Evolutionary conservation across 2,797 vertebrate genomes (phyloP).

Genomic region (Salarias fasciatus): DNA sequence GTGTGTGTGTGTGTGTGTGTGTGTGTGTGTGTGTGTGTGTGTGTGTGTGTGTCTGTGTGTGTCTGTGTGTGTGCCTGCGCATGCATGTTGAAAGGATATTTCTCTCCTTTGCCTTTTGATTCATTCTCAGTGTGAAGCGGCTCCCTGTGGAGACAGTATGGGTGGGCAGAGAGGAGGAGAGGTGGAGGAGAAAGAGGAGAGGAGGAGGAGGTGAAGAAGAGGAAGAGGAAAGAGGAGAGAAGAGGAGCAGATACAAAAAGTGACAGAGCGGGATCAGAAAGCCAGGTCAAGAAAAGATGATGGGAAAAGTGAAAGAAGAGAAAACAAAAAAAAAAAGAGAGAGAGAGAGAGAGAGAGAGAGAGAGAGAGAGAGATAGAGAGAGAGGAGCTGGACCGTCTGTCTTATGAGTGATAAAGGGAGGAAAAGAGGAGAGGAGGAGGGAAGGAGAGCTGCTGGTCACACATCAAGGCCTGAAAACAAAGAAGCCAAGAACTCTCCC

Average conservation of each 20-base stretch:
- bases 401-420: slow-evolving; percentile 39
- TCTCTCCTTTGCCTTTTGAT: slow-evolving; percentile 98
- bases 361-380: too few species aligned
- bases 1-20: slow-evolving; percentile 36
- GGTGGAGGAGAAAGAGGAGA: slow-evolving; percentile 79
- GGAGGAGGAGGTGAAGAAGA: slow-evolving; percentile 70
- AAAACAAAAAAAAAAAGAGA: slow-evolving; percentile 13
- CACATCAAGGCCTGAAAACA: slow-evolving; percentile 99
- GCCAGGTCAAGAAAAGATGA: slow-evolving; percentile 35
- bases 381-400: slow-evolving; percentile 47
- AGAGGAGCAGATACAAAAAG: slow-evolving; percentile 25
- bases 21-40: slow-evolving; percentile 33
- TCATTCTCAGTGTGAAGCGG: slow-evolving; percentile 96
- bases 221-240: slow-evolving; percentile 59
- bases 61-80: slow-evolving; percentile 25
- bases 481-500: slow-evolving; percentile 90
- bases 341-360: too few species aligned
- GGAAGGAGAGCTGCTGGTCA: slow-evolving; percentile 91
- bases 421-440: slow-evolving; percentile 81
- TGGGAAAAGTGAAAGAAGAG: slow-evolving; percentile 33
- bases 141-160: slow-evolving; percentile 97
- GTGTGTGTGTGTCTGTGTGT: slow-evolving; percentile 18
- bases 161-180: slow-evolving; percentile 95
- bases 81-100: slow-evolving; percentile 96
- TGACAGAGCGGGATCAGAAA: slow-evolving; percentile 18